Base-by-base conservation (phyloP, 2,888 invertebrate genomes). In the Cyclophora albipunctata region DNA sequence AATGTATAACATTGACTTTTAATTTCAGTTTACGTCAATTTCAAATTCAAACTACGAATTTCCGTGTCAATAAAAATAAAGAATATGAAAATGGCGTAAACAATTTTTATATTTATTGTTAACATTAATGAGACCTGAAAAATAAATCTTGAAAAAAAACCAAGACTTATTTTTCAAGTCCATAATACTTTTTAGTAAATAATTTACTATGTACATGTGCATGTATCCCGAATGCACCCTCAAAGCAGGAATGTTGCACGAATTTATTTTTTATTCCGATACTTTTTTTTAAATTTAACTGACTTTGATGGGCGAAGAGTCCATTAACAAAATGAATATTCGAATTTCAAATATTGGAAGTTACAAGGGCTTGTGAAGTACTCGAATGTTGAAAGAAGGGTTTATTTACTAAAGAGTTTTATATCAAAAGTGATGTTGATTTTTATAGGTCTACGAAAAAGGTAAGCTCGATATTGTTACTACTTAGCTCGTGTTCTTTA, bases 161-260 rank as follows among this genome's bases (percentile, higher is more conserved):
- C 34, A 43, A 5, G 43, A 37, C 4, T 37, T 37, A 37, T 37
- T 34, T 71, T 70, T 66, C 70, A 73, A 67, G 60, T 62, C 20
- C 65, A 60, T 41, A 55, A 62, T 71, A 37, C 7, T 43, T 43
- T 68, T 70, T 60, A 69, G 66, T 69, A 68, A 67, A 65, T 66
- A 67, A 62, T 59, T 62, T 37, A 37, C 4, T 37, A 42, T 81
- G 80, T 83, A 75, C 67, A 77, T 78, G 87, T 85, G 87, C 87
- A 87, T 87, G 87, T 67, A 55, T 80, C 85, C 86, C 70, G 84
- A 86, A 85, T 87, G 87, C 86, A 86, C 84, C 78, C 84, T 75
- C 74, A 67, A 73, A 75, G 79, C 78, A 78, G 80, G 86, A 86
- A 84, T 87, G 87, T 84, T 51, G 87, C 87, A 87, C 87, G 87